Evolutionary conservation across 1,140 invertebrate genomes (phyloP).

Genomic region (Halictus rubicundus): DNA sequence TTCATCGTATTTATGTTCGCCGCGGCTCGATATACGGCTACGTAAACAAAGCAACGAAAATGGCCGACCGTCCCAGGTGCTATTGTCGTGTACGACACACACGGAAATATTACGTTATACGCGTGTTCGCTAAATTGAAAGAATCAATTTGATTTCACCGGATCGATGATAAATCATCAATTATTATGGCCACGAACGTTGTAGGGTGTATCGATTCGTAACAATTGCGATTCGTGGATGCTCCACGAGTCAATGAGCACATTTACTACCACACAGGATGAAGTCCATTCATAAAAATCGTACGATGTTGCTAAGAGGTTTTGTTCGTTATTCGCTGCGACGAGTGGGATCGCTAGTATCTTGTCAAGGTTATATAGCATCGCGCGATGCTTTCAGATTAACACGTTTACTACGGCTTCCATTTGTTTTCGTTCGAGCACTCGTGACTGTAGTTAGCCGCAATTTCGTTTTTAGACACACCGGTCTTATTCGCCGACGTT

Average conservation of each 20-base stretch:
- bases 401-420: neutral
- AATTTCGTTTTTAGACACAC: conserved; percentile 11
- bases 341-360: neutral
- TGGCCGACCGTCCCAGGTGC: conserved; percentile 56
- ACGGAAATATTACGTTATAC: neutral
- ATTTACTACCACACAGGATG: conserved; percentile 25
- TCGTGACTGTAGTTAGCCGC: neutral
- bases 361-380: conserved; percentile 15
- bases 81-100: conserved; percentile 1
- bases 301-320: conserved; percentile 49
- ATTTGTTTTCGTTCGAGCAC: conserved; percentile 7
- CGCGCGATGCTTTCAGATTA: conserved; percentile 2
- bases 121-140: neutral
- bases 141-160: neutral
- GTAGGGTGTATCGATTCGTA: conserved; percentile 1
- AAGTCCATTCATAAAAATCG: conserved; percentile 66
- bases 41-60: conserved; percentile 72
- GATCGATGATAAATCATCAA: too few species aligned
- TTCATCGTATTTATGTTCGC: conserved; percentile 19
- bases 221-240: neutral
- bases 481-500: conserved; percentile 11
- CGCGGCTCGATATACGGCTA: conserved; percentile 50
- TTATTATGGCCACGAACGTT: neutral
- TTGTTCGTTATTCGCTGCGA: conserved; percentile 20
- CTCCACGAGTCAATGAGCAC: conserved; percentile 29